Evolutionary conservation across 2,888 invertebrate genomes (phyloP).

Genomic region (Hydroisotoma schaefferi): DNA sequence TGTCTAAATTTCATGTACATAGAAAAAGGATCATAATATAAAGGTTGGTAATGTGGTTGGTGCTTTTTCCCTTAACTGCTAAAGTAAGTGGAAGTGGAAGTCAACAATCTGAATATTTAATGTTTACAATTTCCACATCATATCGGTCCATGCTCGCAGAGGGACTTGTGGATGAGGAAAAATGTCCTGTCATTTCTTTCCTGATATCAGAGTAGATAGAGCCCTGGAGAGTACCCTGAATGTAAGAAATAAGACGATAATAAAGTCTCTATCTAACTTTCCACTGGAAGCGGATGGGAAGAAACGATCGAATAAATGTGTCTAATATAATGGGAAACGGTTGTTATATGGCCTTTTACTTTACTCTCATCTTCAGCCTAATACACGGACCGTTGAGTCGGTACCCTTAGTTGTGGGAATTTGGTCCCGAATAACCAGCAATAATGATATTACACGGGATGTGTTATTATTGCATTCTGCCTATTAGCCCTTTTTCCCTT

Average conservation of each 20-base stretch:
- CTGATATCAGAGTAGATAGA: conserved; percentile 49
- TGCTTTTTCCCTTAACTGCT: background rate
- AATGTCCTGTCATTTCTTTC: conserved; percentile 48
- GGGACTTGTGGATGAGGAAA: conserved; percentile 47
- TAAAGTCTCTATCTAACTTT: conserved; percentile 45
- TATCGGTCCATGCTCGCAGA: conserved; percentile 43
- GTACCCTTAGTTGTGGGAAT: no score
- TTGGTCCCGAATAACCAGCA: no score
- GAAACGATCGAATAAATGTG: conserved; percentile 49
- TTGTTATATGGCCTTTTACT: no score
- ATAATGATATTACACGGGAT: no score
- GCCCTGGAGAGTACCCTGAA: conserved; percentile 44
- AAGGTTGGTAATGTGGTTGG: background rate
- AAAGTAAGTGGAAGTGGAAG: conserved; percentile 15
- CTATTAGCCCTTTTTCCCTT: no score
- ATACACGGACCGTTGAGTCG: no score
- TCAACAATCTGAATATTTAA: conserved; percentile 48
- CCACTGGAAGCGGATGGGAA: conserved; percentile 44
- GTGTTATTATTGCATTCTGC: no score
- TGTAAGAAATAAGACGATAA: conserved; percentile 47
- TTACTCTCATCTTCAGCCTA: no score
- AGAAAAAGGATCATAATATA: no score
- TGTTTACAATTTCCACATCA: conserved; percentile 48
- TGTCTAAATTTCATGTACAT: background rate
- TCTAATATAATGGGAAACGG: conserved; percentile 38